Evolutionary conservation across 2,888 invertebrate genomes (phyloP).

Genomic region (Eudemis profundana): DNA sequence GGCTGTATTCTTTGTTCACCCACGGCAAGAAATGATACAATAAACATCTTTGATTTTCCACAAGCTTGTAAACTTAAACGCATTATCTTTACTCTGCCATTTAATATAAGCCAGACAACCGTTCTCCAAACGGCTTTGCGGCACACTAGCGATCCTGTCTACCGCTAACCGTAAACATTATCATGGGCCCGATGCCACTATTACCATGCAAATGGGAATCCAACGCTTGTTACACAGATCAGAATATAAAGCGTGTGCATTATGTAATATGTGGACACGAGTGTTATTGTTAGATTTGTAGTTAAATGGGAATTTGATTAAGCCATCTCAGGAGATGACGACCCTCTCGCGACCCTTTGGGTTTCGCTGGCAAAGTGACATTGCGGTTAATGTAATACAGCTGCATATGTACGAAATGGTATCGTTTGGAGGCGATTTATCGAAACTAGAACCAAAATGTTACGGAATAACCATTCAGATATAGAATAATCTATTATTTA

Average conservation of each 20-base stretch:
- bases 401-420: background rate
- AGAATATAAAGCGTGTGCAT: constrained; percentile 39
- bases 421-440: background rate
- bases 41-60: too few species aligned
- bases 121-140: constrained; percentile 1
- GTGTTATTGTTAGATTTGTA: constrained; percentile 26
- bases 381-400: background rate
- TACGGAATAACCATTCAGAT: too few species aligned
- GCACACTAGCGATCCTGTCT: constrained; percentile 31
- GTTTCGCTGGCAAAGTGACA: background rate
- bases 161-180: constrained; percentile 52
- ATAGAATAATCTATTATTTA: too few species aligned
- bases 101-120: constrained; percentile 1
- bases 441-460: too few species aligned
- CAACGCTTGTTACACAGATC: constrained; percentile 44
- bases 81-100: too few species aligned
- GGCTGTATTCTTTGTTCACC: too few species aligned
- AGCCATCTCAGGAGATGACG: constrained; percentile 11
- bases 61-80: too few species aligned
- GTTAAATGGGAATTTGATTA: constrained; percentile 14
- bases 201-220: constrained; percentile 62
- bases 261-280: constrained; percentile 10
- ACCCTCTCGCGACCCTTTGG: background rate
- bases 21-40: too few species aligned
- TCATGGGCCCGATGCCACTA: constrained; percentile 53